Percentiles rank a stretch among this genome's conserved stretches.
Conservation (phyloP, 2,797 vertebrate genomes). For the Pteronotus mesoamericanus region DNA sequence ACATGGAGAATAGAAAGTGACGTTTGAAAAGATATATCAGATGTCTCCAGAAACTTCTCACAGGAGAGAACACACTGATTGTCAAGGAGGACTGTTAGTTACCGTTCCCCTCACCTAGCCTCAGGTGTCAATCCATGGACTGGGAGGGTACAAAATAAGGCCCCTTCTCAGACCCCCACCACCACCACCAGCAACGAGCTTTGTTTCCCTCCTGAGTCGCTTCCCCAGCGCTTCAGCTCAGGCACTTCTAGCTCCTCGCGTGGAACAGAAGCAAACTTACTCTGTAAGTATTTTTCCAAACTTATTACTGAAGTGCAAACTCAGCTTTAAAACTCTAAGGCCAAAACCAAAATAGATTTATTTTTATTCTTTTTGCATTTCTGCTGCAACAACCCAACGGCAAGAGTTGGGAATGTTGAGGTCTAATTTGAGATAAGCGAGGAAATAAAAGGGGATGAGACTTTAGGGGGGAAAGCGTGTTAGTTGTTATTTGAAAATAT, state of each 20-base stretch:
- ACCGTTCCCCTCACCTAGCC: background rate
- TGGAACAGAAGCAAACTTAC: background rate
- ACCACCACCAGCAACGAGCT: background rate
- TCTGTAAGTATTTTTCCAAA: background rate
- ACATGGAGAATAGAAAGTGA: background rate
- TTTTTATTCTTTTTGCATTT: constrained; percentile 19
- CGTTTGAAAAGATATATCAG: background rate
- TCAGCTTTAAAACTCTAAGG: background rate
- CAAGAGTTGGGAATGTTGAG: background rate
- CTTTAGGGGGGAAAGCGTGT: background rate
- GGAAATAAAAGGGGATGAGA: background rate
- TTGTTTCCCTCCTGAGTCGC: background rate
- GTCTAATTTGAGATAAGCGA: background rate
- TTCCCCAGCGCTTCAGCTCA: background rate
- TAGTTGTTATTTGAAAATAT: constrained; percentile 36
- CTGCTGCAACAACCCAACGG: background rate
- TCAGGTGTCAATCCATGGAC: background rate
- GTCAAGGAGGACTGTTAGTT: background rate
- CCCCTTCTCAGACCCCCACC: background rate
- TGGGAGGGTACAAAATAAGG: background rate
- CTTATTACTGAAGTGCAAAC: background rate
- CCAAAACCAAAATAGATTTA: background rate
- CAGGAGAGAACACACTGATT: background rate
- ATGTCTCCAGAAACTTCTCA: background rate
- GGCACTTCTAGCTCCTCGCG: background rate